Evolutionary conservation across 2,113 vertebrate genomes (phyloP), one percentile per base, ranked within the genome.

Genomic region (Pygoscelis antarcticus): DNA sequence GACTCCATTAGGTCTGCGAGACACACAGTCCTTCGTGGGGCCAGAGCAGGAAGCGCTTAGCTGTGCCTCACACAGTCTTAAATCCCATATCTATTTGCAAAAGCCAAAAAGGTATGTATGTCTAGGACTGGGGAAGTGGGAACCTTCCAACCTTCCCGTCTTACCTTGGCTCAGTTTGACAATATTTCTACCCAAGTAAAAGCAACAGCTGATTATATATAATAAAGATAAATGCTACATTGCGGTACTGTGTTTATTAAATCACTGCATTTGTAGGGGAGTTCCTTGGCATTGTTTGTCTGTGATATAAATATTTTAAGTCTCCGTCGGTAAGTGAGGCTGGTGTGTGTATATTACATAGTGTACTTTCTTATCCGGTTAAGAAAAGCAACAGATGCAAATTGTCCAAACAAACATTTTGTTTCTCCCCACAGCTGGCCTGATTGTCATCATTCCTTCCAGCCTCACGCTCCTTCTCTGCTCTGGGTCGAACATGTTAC

Each of bases 341-440:
- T 96, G 97, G 96, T 97, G 96, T 97, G 98, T 98, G 96, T 98
- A 98, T 36, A 98, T 97, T 97, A 97, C 76, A 77, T 62, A 92
- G 96, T 82, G 96, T 93, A 97, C 97, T 93, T 96, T 95, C 94
- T 97, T 95, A 97, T 98, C 98, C 97, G 90, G 96, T 97, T 95
- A 93, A 96, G 97, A 60, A 96, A 94, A 96, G 95, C 78, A 93
- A 96, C 98, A 97, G 98, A 98, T 98, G 98, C 97, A 94, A 97
- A 97, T 95, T 97, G 95, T 98, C 98, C 95, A 98, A 98, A 98
- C 98, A 98, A 98, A 97, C 96, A 93, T 96, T 80, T 97, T 96
- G 97, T 97, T 97, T 97, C 97, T 96, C 82, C 78, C 87, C 87
- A 85, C 98, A 98, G 97, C 97, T 98, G 98, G 93, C 90, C 54